Percentiles rank a stretch among this genome's conserved stretches.
Conservation (phyloP, 1,140 invertebrate species). For the Temnothorax curvispinosus region DNA sequence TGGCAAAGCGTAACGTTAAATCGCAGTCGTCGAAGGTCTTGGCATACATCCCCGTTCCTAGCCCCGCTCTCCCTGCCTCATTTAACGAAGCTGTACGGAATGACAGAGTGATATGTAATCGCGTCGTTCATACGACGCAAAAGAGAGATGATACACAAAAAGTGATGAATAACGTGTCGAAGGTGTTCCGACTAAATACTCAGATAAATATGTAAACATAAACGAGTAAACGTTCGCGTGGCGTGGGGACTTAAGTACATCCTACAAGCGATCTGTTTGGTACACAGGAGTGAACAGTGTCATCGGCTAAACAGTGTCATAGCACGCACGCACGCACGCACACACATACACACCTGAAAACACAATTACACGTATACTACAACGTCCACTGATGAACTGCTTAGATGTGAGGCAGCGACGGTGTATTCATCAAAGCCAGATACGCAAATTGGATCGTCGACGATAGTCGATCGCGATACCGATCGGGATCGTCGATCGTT, state of each 20-base stretch:
- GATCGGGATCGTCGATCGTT: slow-evolving; percentile 41
- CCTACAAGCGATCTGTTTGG: slow-evolving; percentile 52
- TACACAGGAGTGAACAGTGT: slow-evolving; percentile 33
- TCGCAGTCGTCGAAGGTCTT: slow-evolving; percentile 15
- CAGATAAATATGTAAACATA: slow-evolving; percentile 68
- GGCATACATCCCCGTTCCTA: not conserved
- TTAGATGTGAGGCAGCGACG: not conserved
- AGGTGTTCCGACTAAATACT: slow-evolving; percentile 74
- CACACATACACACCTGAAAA: not conserved
- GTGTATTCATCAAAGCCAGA: not conserved
- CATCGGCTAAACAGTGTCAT: slow-evolving; percentile 5
- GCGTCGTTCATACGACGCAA: slow-evolving; percentile 48
- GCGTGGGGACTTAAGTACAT: slow-evolving; percentile 66
- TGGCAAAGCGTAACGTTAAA: not conserved
- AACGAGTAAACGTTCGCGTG: slow-evolving; percentile 48
- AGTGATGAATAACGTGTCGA: slow-evolving; percentile 63
- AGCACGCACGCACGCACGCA: not conserved
- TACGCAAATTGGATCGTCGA: slow-evolving; percentile 5
- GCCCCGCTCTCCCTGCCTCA: slow-evolving; percentile 18
- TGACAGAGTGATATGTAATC: slow-evolving; percentile 45
- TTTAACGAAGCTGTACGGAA: slow-evolving; percentile 61
- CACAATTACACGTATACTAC: not conserved
- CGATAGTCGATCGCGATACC: slow-evolving; percentile 47
- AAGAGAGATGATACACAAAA: slow-evolving; percentile 46
- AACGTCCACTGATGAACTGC: slow-evolving; percentile 5